Evolutionary conservation across 2,797 vertebrate species (phyloP).

Genomic region (Simalia tracyae): DNA sequence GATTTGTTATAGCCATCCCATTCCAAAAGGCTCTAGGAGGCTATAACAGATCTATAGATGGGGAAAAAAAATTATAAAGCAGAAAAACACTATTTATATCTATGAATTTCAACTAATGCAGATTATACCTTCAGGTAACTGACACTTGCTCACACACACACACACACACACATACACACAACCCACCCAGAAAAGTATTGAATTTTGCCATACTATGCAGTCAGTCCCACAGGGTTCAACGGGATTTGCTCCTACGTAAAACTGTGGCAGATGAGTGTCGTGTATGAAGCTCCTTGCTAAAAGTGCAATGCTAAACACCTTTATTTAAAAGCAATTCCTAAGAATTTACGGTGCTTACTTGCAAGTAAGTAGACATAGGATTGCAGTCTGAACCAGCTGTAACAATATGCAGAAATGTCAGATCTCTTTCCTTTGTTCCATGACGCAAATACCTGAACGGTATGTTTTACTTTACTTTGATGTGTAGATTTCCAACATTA

Average conservation of each 20-base stretch:
- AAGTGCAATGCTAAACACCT: background rate
- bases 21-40: background rate
- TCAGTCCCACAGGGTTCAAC: background rate
- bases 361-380: background rate
- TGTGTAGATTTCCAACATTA: background rate
- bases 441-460: background rate
- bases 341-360: background rate
- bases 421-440: background rate
- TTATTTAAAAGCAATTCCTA: background rate
- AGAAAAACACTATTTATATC: background rate
- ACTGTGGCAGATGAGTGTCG: background rate
- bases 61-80: background rate
- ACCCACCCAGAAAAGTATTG: background rate
- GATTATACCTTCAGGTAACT: background rate
- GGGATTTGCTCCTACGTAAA: background rate
- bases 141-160: background rate
- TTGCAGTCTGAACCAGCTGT: background rate
- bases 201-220: background rate
- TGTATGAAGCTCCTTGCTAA: background rate
- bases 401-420: background rate
- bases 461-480: background rate
- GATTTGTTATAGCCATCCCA: background rate
- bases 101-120: background rate
- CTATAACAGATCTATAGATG: background rate
- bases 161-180: background rate